Conservation (phyloP, 1,140 invertebrate species). For the Chrysomallon squamiferum region DNA sequence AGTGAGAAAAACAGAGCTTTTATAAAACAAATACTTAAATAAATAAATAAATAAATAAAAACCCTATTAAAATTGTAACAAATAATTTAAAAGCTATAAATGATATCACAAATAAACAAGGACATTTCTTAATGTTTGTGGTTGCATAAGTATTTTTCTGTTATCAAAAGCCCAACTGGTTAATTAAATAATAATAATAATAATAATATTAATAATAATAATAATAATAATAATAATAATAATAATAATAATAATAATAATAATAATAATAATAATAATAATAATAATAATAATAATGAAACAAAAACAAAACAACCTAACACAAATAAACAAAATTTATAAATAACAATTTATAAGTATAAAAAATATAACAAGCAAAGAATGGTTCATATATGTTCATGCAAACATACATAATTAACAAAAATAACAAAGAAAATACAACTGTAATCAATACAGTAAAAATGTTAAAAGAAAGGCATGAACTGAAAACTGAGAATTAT, state of each 20-base stretch:
- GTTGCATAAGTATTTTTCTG: not conserved
- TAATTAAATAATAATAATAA: not conserved
- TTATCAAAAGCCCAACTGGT: not conserved
- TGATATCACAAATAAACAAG: not conserved
- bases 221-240: not conserved
- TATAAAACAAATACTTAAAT: no score
- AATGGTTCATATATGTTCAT: not conserved
- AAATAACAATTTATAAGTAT: not conserved
- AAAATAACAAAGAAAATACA: not conserved
- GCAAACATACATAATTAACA: not conserved
- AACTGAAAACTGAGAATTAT: not conserved
- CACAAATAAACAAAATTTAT: not conserved
- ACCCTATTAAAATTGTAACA: no score
- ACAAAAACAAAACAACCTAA: not conserved
- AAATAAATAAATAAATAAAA: no score
- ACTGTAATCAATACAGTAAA: not conserved
- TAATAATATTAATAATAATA: not conserved
- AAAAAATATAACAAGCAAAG: not conserved
- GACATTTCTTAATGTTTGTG: not conserved
- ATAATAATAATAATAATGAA: not conserved
- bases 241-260: not conserved
- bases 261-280: not conserved
- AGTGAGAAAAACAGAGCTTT: no score
- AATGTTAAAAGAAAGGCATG: not conserved
- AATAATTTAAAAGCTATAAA: not conserved